Evolutionary conservation across 64 coral and sea anemone species (phyloP), one percentile per base, ranked within the genome.

Genomic region (Porites lutea): DNA sequence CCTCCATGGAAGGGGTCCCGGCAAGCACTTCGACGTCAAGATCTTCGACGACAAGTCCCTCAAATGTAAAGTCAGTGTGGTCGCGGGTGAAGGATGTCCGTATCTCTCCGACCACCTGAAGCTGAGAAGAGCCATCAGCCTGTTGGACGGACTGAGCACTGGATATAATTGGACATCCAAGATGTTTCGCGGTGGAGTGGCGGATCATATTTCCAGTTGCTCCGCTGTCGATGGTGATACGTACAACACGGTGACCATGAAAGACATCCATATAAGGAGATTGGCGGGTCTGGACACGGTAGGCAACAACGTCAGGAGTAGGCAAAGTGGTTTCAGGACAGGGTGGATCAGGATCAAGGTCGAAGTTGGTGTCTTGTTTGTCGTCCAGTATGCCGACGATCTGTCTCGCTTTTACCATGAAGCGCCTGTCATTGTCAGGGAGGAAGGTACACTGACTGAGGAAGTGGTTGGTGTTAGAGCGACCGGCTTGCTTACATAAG

Each of bases 221-320:
- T 48, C 91, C 82, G 59, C 82, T 79, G 54, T 93, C 82, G 13
- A 93, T 87, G 20, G 82, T 93, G 8, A 93, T 11, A 13, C 61
- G 91, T 27, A 67, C 74, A 50, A 16, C n/a, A 44, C 65, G 58
- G 74, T 87, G 91, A 45, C 75, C 16, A 12, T 49, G 48, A 43
- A 93, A 93, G 14, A 52, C 60, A 65, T 87, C 91, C 44, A 93
- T 78, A 27, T 93, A 92, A 0, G 70, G 90, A 43, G 90, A 93
- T n/a, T 87, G 82, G n/a, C 91, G 54, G 4, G 82, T 85, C 48
- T 93, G 72, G 59, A 93, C 65, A 53, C 53, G 20, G 44, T 37
- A 75, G 12, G 19, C 45, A 13, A 75, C 84, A 66, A 20, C 44
- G 65, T 80, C 23, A 78, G 62, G 60, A 8, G 52, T 21, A 65